phyloP scores from a whole-genome alignment of 2,113 vertebrate genomes.

The Phyllostomus discolor region DNA sequence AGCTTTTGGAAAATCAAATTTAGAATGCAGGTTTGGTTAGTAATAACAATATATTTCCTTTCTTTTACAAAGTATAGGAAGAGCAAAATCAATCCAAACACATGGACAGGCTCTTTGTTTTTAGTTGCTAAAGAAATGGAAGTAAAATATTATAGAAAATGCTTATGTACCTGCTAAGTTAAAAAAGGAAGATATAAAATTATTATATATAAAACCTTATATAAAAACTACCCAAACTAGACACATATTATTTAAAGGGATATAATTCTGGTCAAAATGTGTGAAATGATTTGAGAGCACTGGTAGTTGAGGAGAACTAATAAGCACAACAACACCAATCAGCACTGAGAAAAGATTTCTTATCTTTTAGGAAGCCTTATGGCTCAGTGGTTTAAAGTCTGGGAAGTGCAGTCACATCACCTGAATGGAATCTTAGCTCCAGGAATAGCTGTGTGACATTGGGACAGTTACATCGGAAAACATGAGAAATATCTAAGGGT shows the following conservation, averaged over 20 bases:
- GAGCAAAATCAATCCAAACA: neutral
- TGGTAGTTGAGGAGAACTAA: neutral
- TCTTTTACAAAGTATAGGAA: neutral
- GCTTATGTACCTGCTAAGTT: neutral
- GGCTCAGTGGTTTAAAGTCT: neutral
- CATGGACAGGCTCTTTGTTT: neutral
- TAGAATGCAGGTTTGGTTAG: neutral
- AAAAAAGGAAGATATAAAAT: neutral
- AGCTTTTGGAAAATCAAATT: neutral
- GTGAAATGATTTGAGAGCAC: neutral
- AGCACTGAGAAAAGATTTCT: neutral
- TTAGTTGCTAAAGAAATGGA: neutral
- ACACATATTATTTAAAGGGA: neutral
- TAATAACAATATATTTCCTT: neutral
- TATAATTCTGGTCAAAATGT: neutral
- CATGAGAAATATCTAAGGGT: neutral
- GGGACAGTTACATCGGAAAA: neutral
- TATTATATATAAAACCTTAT: neutral
- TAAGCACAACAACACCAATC: neutral
- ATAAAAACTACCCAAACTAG: neutral
- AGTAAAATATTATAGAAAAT: neutral
- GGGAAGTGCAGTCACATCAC: neutral
- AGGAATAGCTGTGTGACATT: neutral
- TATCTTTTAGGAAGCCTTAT: neutral
- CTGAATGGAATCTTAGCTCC: neutral